Percentiles rank a stretch among this genome's conserved stretches.
Evolutionary conservation across 2,113 vertebrate species (phyloP).

Genomic region (Synchiropus splendidus): DNA sequence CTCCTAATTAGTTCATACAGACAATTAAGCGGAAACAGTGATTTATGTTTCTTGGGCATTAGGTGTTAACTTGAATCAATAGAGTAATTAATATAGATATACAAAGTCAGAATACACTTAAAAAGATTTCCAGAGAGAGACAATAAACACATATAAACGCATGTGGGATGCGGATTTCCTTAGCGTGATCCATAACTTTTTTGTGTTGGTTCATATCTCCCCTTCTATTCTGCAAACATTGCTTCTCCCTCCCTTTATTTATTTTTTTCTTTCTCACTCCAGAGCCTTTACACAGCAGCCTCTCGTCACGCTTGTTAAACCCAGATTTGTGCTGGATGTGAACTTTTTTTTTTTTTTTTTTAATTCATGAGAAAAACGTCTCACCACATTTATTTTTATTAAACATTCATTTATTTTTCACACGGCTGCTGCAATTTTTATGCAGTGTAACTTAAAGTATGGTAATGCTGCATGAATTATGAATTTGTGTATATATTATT

Average conservation of each 20-base stretch:
- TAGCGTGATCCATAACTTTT: too few species aligned
- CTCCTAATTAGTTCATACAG: slow-evolving; percentile 51
- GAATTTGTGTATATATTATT: too few species aligned
- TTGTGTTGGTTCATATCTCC: not conserved
- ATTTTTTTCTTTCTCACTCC: not conserved
- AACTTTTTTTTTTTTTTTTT: slow-evolving; percentile 6
- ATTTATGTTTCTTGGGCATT: slow-evolving; percentile 58
- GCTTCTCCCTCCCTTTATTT: not conserved
- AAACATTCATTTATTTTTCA: not conserved
- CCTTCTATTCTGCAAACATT: not conserved
- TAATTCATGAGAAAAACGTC: slow-evolving; percentile 11
- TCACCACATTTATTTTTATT: not conserved
- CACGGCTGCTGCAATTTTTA: not conserved
- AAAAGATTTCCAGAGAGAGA: slow-evolving; percentile 39
- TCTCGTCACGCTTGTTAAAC: not conserved
- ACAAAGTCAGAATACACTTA: slow-evolving; percentile 32
- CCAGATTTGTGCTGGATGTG: not conserved
- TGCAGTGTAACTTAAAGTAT: not conserved
- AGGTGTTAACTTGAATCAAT: slow-evolving; percentile 57
- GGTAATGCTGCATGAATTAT: not conserved
- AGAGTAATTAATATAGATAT: slow-evolving; percentile 46
- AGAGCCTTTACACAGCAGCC: not conserved
- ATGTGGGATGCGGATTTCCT: slow-evolving; percentile 3
- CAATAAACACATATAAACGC: slow-evolving; percentile 21
- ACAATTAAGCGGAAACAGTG: slow-evolving; percentile 51